phyloP scores from a whole-genome alignment of 2,888 invertebrate genomes.

The Kryphioiulus occultus region DNA sequence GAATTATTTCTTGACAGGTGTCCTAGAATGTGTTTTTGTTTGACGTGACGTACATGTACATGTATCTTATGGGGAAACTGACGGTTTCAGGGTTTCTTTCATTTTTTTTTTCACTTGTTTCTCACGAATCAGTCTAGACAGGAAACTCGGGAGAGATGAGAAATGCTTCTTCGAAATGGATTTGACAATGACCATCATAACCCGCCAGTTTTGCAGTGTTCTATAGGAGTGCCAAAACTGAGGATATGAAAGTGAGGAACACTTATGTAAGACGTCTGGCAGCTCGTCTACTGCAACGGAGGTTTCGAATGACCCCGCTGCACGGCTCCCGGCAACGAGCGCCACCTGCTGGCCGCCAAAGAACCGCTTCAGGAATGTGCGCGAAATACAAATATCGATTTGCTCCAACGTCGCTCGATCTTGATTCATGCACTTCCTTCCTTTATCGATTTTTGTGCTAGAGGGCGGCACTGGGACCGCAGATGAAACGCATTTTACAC shows the following conservation, averaged over 20 bases:
- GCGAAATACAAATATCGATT: neutral
- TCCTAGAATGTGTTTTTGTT: too few relatives aligned
- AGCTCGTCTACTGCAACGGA: neutral
- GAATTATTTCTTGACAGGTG: too few relatives aligned
- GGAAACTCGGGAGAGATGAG: neutral
- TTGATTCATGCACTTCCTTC: neutral
- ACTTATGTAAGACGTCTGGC: too few relatives aligned
- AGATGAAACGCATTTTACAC: neutral
- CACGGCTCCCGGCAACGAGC: neutral
- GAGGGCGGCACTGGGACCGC: neutral
- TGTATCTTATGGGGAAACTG: too few relatives aligned
- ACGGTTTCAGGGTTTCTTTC: too few relatives aligned
- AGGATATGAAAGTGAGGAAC: neutral
- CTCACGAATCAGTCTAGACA: neutral
- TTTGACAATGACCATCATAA: neutral
- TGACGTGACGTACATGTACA: too few relatives aligned
- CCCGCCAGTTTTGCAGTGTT: neutral
- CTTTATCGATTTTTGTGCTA: neutral
- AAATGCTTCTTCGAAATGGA: neutral
- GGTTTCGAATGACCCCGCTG: neutral
- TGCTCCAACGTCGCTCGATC: neutral
- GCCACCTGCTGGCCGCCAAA: neutral
- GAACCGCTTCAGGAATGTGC: neutral
- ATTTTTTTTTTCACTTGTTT: neutral
- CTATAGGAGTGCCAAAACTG: neutral